These are phyloP conservation scores for Volucella zonaria DNA, from an alignment of 2,888 invertebrate genomes.

Conservation along the genomic window DNA sequence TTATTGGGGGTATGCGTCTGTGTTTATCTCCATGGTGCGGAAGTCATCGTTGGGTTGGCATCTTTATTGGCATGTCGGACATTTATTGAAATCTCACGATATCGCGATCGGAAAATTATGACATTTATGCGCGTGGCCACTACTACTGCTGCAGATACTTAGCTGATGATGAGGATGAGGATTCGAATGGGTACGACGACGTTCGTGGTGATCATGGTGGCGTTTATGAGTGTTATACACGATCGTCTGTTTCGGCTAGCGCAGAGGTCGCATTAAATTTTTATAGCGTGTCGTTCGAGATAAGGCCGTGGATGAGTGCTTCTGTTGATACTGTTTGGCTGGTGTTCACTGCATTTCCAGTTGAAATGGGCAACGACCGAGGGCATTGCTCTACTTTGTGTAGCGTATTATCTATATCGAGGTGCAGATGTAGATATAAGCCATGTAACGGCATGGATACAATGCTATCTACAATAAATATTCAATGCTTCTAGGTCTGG, in stretches of 20 bases:
- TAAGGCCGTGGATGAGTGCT: slow-evolving; percentile 41
- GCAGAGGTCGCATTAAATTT: slow-evolving; percentile 59
- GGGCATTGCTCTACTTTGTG: slow-evolving; percentile 46
- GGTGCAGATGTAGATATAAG: slow-evolving; percentile 3
- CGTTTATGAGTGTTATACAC: slow-evolving; percentile 67
- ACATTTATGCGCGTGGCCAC: slow-evolving; percentile 72
- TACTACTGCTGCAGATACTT: slow-evolving; percentile 24
- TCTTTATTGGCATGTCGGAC: slow-evolving; percentile 71
- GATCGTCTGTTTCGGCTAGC: slow-evolving; percentile 44
- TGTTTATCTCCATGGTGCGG: slow-evolving; percentile 44
- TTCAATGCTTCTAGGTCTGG: not conserved
- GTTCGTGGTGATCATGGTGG: slow-evolving; percentile 54
- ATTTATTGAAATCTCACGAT: slow-evolving; percentile 74
- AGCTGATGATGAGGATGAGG: slow-evolving; percentile 5
- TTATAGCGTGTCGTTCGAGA: slow-evolving; percentile 64
- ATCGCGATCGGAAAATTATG: slow-evolving; percentile 72
- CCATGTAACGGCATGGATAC: not conserved
- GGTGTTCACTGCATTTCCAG: slow-evolving; percentile 46
- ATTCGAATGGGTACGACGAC: slow-evolving; percentile 32
- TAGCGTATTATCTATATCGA: not conserved
- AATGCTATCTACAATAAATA: not conserved
- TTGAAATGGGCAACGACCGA: slow-evolving; percentile 55
- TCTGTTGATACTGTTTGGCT: slow-evolving; percentile 30
- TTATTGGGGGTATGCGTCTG: not conserved
- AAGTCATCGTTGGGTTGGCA: slow-evolving; percentile 65